These are phyloP conservation scores for Limnephilus lunatus DNA, from an alignment of 2,888 invertebrate genomes.

Conservation along the genomic window DNA sequence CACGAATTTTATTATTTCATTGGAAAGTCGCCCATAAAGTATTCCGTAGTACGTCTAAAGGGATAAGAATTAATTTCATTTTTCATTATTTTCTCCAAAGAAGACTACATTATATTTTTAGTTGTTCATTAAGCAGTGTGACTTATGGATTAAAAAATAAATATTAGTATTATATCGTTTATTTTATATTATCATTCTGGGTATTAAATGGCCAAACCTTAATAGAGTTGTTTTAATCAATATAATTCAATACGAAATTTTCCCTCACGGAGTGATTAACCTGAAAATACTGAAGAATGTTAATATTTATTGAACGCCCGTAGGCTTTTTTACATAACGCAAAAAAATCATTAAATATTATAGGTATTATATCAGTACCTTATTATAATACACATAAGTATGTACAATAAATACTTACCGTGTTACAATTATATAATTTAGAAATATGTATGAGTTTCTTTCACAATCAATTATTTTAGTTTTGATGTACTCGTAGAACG, in stretches of 20 bases:
- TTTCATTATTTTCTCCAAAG: neutral
- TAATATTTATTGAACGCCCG: no score
- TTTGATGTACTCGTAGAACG: no score
- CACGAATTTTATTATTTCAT: neutral
- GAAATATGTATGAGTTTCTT: no score
- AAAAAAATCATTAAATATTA: no score
- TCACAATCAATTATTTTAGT: no score
- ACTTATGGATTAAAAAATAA: neutral
- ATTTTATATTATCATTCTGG: no score
- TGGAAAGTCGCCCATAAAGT: neutral
- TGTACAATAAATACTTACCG: no score
- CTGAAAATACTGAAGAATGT: neutral
- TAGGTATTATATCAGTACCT: no score
- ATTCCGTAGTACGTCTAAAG: no score
- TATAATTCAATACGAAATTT: neutral
- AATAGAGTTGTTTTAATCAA: neutral
- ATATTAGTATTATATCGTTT: neutral
- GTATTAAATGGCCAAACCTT: neutral
- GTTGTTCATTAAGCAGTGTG: neutral
- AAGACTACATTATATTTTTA: neutral
- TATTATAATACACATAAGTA: no score
- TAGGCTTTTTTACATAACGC: no score
- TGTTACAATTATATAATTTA: no score
- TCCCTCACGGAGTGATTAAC: neutral
- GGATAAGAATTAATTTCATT: neutral